Evolutionary conservation across 2,113 vertebrate species (phyloP).

Genomic region (Sorex araneus): DNA sequence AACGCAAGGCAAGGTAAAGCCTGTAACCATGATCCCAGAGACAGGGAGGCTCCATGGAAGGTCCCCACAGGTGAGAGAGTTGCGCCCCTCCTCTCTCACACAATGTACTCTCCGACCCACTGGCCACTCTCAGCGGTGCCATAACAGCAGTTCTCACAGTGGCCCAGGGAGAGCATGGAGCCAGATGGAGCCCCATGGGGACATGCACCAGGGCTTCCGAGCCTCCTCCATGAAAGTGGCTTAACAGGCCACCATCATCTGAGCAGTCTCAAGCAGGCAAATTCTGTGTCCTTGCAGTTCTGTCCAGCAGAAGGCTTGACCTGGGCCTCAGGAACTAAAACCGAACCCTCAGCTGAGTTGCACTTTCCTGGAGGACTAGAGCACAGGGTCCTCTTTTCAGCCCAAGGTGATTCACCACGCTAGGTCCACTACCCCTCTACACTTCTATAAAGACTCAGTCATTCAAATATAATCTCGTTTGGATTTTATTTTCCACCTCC

Average conservation of each 20-base stretch:
- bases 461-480: background rate
- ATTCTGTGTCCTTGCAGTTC: background rate
- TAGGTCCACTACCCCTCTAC: background rate
- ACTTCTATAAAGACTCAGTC: background rate
- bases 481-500: background rate
- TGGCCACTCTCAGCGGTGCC: no score
- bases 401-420: background rate
- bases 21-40: background rate
- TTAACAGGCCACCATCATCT: background rate
- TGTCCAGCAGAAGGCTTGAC: background rate
- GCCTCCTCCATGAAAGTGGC: background rate
- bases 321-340: background rate
- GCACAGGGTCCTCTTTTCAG: background rate
- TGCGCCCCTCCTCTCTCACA: background rate
- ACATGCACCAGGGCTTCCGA: background rate
- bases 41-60: background rate
- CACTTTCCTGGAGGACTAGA: background rate
- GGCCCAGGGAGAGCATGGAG: no score
- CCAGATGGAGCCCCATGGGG: background rate
- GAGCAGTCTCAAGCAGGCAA: background rate
- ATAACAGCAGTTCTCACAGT: no score
- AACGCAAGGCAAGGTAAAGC: background rate
- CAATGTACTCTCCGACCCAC: no score
- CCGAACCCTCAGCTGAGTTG: background rate
- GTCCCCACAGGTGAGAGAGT: background rate